Conservation (phyloP, 2,888 invertebrate genomes). For the Drosophila nigricruria region DNA sequence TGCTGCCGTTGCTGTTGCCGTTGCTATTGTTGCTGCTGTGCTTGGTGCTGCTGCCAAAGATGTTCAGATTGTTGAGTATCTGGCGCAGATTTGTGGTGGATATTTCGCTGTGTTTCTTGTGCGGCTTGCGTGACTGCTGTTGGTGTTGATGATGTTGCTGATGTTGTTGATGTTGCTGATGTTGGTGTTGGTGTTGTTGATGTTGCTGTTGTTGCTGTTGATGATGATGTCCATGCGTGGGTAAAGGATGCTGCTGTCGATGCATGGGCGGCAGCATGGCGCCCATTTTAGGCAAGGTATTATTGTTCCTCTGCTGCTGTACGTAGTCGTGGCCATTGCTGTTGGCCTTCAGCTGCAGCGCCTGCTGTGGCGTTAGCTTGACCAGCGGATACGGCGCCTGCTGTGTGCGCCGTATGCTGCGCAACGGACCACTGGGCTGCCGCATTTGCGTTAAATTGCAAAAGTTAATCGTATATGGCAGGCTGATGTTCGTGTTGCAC, state of each 20-base stretch:
- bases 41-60: conserved; percentile 87
- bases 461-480: conserved; percentile 92
- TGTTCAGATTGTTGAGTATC: conserved; percentile 92
- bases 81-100: conserved; percentile 89
- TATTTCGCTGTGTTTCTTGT: conserved; percentile 83
- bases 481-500: conserved; percentile 88
- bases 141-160: conserved; percentile 44
- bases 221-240: conserved; percentile 56
- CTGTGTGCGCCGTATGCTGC: conserved; percentile 90
- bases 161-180: conserved; percentile 44
- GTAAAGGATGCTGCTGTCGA: conserved; percentile 70
- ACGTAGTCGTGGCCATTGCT: conserved; percentile 69
- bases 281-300: conserved; percentile 82
- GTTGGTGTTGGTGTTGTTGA: conserved; percentile 38
- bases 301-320: conserved; percentile 63
- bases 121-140: conserved; percentile 67
- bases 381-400: conserved; percentile 94
- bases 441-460: conserved; percentile 91
- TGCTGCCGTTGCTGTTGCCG: conserved; percentile 23
- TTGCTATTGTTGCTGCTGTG: conserved; percentile 50
- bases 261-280: conserved; percentile 62
- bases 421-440: conserved; percentile 89
- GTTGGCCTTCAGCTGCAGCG: conserved; percentile 79
- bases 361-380: conserved; percentile 87
- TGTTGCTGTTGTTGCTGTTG: conserved; percentile 60